A percentile compares a stretch with the other conserved stretches of the same genome.
These are phyloP conservation scores for Augochlorella aurata DNA, from an alignment of 2,888 invertebrate genomes.

Conservation along the genomic window DNA sequence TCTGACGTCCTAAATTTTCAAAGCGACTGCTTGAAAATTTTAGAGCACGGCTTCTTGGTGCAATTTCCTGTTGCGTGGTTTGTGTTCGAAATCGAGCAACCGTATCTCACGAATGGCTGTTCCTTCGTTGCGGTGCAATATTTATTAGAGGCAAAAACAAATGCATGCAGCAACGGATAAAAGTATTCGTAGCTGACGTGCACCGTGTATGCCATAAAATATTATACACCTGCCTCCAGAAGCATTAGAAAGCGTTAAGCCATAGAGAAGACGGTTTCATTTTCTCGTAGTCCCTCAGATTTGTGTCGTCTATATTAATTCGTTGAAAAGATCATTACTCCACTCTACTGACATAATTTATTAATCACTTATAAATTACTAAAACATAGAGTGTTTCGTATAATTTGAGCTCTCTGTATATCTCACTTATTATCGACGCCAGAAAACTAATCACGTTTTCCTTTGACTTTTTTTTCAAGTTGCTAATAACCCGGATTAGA, in stretches of 20 bases:
- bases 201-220: neutral
- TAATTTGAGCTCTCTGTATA: no score
- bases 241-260: neutral
- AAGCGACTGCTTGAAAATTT: slow-evolving; percentile 22
- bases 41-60: neutral
- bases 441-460: no score
- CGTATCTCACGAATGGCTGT: neutral
- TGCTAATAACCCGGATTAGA: no score
- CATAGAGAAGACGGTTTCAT: no score
- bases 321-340: no score
- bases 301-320: no score
- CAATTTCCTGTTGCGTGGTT: neutral
- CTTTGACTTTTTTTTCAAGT: no score
- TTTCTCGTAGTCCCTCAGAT: no score
- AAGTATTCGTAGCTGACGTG: neutral
- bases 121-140: slow-evolving; percentile 8
- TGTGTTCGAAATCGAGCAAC: neutral
- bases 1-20: slow-evolving; percentile 38
- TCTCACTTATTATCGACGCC: no score
- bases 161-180: neutral
- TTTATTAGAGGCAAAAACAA: neutral
- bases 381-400: no score
- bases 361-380: no score
- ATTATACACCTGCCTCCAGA: neutral
- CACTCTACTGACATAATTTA: no score